A percentile compares a stretch with the other conserved stretches of the same genome.
Evolutionary conservation across 2,888 invertebrate genomes (phyloP).

Genomic region (Clivina fossor): DNA sequence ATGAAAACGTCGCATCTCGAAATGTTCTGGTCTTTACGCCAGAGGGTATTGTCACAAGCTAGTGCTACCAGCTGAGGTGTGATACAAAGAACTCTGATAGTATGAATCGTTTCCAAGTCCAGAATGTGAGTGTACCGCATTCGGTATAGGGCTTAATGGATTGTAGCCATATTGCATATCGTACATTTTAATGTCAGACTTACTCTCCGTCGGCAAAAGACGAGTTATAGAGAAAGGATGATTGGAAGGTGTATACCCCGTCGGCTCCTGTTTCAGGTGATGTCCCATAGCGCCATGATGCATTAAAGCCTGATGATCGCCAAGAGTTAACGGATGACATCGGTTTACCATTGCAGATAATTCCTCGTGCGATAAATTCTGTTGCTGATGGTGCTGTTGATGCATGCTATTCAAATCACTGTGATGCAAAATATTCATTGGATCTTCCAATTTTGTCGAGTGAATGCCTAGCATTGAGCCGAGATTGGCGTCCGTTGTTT

Average conservation of each 20-base stretch:
- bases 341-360: conserved; percentile 67
- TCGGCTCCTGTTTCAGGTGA: conserved; percentile 77
- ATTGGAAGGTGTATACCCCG: conserved; percentile 77
- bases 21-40: conserved; percentile 63
- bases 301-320: conserved; percentile 54
- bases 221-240: conserved; percentile 95
- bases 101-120: conserved; percentile 73
- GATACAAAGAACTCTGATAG: conserved; percentile 82
- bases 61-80: conserved; percentile 68
- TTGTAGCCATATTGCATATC: conserved; percentile 73
- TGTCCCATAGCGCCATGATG: conserved; percentile 58
- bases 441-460: conserved; percentile 61
- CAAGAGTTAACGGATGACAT: conserved; percentile 58
- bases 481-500: conserved; percentile 56
- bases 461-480: conserved; percentile 53
- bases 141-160: conserved; percentile 63
- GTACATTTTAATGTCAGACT: conserved; percentile 91
- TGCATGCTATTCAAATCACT: conserved; percentile 57
- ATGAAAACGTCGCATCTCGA: neutral
- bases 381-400: conserved; percentile 58
- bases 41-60: conserved; percentile 92
- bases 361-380: conserved; percentile 60
- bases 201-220: conserved; percentile 84
- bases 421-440: conserved; percentile 70
- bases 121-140: conserved; percentile 62